Evolutionary conservation across 1,140 invertebrate species (phyloP), one percentile per base, ranked within the genome.

Genomic region (Homalodisca vitripennis): DNA sequence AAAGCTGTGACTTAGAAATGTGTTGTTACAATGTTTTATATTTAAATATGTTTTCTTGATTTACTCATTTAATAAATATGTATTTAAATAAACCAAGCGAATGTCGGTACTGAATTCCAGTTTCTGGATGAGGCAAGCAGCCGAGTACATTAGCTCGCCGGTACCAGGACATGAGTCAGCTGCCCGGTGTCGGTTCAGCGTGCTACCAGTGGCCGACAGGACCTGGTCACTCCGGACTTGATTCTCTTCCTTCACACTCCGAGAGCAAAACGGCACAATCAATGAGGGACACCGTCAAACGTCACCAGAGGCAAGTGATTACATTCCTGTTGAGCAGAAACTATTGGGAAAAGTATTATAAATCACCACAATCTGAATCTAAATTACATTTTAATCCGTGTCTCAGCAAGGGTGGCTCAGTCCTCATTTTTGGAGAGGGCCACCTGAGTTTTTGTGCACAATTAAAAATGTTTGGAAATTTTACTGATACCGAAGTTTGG

Each of bases 91-190:
- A n/a, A n/a, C n/a, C n/a, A n/a, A n/a, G n/a, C n/a, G n/a, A n/a
- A n/a, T n/a, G n/a, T n/a, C n/a, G n/a, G n/a, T n/a, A n/a, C n/a
- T n/a, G n/a, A n/a, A n/a, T n/a, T n/a, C n/a, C 17, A 51, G 48
- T 3, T 51, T 51, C 48, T 51, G 48, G 48, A 51, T 51, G 48
- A 51, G 48, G 22, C 48, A 51, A 51, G n/a, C n/a, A n/a, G 48
- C 48, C 3, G 48, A 51, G 48, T 51, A 20, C n/a, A 3, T n/a
- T 51, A 6, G 48, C 48, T 22, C 3, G 48, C 3, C 17, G 48
- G n/a, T 51, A 51, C 48, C 17, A 51, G 22, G 22, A 3, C 22
- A 51, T 51, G 3, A 20, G 3, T 3, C 3, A 3, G 3, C n/a
- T 51, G 3, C 48, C 48, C 22, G 14, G 14, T 20, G 3, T 22